phyloP scores from a whole-genome alignment of 2,797 vertebrate genomes.

The Pampus argenteus region DNA sequence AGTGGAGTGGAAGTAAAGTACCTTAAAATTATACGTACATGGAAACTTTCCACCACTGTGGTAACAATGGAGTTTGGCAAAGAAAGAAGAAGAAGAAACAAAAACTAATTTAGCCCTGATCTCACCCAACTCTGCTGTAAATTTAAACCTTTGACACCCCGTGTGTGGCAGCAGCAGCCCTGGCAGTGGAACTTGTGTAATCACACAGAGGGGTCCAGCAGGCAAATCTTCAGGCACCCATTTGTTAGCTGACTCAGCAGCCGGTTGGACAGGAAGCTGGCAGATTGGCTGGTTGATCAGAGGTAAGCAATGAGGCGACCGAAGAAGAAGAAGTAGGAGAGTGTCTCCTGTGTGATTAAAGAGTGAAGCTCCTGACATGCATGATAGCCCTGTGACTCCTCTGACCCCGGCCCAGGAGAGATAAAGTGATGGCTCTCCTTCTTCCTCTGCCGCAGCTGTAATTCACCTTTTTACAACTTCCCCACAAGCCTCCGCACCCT shows the following conservation, averaged over 20 bases:
- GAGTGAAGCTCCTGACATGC: conserved; percentile 58
- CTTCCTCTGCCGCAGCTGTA: conserved; percentile 43
- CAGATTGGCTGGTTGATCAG: conserved; percentile 56
- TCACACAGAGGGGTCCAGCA: conserved; percentile 43
- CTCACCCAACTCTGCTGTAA: conserved; percentile 13
- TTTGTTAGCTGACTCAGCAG: conserved; percentile 68
- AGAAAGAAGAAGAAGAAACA: conserved; percentile 1
- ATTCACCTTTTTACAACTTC: conserved; percentile 55
- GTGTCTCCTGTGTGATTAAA: conserved; percentile 69
- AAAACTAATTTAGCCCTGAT: conserved; percentile 22
- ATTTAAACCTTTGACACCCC: conserved; percentile 12
- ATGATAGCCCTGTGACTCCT: conserved; percentile 56
- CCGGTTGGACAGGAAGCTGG: conserved; percentile 54
- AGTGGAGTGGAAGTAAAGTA: too few relatives aligned
- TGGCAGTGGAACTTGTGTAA: conserved; percentile 37
- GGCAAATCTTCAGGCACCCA: conserved; percentile 58
- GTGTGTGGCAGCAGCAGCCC: conserved; percentile 5
- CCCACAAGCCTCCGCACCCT: conserved; percentile 18
- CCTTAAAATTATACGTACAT: too few relatives aligned
- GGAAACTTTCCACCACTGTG: background rate
- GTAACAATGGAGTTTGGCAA: too few relatives aligned
- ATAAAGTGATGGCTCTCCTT: conserved; percentile 56
- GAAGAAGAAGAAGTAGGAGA: conserved; percentile 56
- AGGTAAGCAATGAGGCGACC: conserved; percentile 43
- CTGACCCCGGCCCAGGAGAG: conserved; percentile 54